Evolutionary conservation across 2,797 vertebrate species (phyloP).

Genomic region (Lycodopsis pacificus): DNA sequence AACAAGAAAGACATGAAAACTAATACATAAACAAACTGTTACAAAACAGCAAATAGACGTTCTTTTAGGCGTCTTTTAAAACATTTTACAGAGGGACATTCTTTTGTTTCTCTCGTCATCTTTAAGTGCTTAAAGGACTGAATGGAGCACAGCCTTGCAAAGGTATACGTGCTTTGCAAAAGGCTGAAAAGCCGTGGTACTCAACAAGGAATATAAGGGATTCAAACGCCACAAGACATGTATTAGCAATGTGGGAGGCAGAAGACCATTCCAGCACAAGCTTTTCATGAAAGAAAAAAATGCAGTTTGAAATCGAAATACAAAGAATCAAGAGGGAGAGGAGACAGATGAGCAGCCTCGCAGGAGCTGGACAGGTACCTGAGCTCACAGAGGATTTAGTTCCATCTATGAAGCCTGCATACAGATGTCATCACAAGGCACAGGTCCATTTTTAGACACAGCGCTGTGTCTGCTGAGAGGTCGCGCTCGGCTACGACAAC

Average conservation of each 20-base stretch:
- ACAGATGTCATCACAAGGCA: constrained; percentile 2
- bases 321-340: background rate
- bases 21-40: too few relatives aligned
- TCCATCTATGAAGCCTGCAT: constrained; percentile 43
- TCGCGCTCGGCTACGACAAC: constrained; percentile 12
- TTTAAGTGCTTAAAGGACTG: background rate
- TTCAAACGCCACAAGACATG: constrained; percentile 29
- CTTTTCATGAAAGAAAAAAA: background rate
- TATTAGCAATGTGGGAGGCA: constrained; percentile 3
- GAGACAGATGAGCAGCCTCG: background rate
- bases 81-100: too few relatives aligned
- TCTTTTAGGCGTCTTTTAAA: too few relatives aligned
- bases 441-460: constrained; percentile 60
- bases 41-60: too few relatives aligned
- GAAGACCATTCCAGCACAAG: background rate
- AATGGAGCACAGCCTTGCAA: constrained; percentile 13
- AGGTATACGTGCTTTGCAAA: constrained; percentile 6
- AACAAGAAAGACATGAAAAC: too few relatives aligned
- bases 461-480: background rate
- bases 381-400: constrained; percentile 12
- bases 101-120: background rate
- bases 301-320: background rate
- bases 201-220: constrained; percentile 12
- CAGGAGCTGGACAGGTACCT: background rate
- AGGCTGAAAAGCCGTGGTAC: constrained; percentile 27